A percentile compares a stretch with the other conserved stretches of the same genome.
Conservation (phyloP, 2,888 invertebrate species). For the Gymnocheta viridis region DNA sequence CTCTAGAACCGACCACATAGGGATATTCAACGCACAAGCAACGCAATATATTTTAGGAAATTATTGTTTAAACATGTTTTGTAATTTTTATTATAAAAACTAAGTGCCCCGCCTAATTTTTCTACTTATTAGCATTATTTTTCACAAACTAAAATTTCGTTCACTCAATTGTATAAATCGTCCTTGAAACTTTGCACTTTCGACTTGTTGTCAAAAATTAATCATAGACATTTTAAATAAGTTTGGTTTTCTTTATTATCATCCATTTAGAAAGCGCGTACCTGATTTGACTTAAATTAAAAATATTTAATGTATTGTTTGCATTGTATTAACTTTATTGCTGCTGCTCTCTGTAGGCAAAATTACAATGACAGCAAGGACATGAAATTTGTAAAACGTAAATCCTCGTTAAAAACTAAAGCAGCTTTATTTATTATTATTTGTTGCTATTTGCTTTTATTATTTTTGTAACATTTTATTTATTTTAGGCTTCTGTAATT, state of each 20-base stretch:
- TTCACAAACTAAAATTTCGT: not conserved
- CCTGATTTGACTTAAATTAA: conserved; percentile 51
- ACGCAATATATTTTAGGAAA: too few relatives aligned
- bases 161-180: not conserved
- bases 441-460: conserved; percentile 36
- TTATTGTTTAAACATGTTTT: too few relatives aligned
- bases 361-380: conserved; percentile 52
- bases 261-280: conserved; percentile 13
- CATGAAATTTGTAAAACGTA: conserved; percentile 52
- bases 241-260: not conserved
- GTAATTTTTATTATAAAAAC: too few relatives aligned
- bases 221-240: conserved; percentile 39
- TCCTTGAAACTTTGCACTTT: conserved; percentile 19
- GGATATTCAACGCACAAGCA: too few relatives aligned
- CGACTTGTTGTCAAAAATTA: conserved; percentile 11
- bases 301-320: conserved; percentile 26
- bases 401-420: conserved; percentile 56
- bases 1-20: too few relatives aligned
- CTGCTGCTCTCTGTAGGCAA: not conserved
- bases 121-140: not conserved
- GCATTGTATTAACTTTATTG: not conserved
- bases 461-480: conserved; percentile 45
- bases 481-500: conserved; percentile 55
- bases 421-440: conserved; percentile 35
- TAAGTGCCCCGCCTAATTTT: too few relatives aligned